A percentile compares a stretch with the other conserved stretches of the same genome.
Evolutionary conservation across 2,113 vertebrate species (phyloP).

Genomic region (Taxidea taxus): DNA sequence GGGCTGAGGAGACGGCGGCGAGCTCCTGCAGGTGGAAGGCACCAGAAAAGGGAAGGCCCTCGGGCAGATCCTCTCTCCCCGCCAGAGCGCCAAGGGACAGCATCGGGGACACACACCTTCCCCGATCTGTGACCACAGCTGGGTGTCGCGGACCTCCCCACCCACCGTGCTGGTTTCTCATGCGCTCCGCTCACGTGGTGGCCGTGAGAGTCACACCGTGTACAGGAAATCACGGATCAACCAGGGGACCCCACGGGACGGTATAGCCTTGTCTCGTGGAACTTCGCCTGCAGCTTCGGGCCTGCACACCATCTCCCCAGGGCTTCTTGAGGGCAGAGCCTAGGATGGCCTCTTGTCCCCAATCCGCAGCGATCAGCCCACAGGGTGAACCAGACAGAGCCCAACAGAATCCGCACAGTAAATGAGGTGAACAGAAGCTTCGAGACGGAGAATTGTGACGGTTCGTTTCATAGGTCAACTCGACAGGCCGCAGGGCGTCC

Average conservation of each 20-base stretch:
- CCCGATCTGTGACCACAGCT: accelerated
- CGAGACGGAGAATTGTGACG: accelerated
- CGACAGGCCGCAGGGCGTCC: accelerated
- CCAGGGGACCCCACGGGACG: accelerated
- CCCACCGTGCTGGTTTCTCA: not conserved
- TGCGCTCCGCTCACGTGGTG: not conserved
- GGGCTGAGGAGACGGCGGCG: accelerated
- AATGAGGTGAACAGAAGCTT: not conserved
- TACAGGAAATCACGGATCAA: not conserved
- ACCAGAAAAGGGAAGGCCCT: not conserved
- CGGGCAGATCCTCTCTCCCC: not conserved
- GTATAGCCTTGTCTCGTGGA: too few species aligned
- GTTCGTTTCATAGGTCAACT: not conserved
- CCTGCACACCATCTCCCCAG: too few species aligned
- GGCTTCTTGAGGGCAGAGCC: not conserved
- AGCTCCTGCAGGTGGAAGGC: not conserved
- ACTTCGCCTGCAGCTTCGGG: not conserved
- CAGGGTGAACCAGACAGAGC: not conserved
- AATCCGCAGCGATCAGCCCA: not conserved
- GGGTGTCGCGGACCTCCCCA: accelerated
- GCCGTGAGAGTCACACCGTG: too few species aligned
- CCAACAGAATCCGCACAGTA: not conserved
- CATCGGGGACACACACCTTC: accelerated
- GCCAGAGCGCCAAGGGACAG: too few species aligned
- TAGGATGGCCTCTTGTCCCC: not conserved